phyloP scores from a whole-genome alignment of 2,888 invertebrate species.

The Synanthedon vespiformis region DNA sequence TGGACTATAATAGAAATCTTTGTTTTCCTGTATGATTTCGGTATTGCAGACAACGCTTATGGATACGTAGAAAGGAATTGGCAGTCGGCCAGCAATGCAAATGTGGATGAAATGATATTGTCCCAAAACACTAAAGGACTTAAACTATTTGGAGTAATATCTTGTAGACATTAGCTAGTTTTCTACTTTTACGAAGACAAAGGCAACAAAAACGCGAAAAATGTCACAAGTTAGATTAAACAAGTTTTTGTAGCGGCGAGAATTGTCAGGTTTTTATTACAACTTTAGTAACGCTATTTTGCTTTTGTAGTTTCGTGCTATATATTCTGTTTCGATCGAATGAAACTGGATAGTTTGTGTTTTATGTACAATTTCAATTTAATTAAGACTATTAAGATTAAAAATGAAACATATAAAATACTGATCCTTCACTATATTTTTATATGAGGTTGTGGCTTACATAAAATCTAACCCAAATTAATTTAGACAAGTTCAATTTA shows the following conservation, averaged over 20 bases:
- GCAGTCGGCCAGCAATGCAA: conserved; percentile 4
- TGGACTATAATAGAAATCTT: too few relatives aligned
- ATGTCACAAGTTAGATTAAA: conserved; percentile 49
- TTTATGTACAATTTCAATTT: too few relatives aligned
- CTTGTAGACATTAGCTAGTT: conserved; percentile 1
- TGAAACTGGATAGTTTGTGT: neutral
- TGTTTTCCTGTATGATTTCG: too few relatives aligned
- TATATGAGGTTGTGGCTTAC: too few relatives aligned
- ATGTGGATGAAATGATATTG: conserved; percentile 8
- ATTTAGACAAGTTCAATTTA: too few relatives aligned
- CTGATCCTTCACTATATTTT: too few relatives aligned
- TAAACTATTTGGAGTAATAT: conserved; percentile 3
- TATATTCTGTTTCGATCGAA: neutral
- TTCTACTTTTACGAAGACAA: conserved; percentile 5
- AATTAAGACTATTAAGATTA: too few relatives aligned
- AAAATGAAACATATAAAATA: too few relatives aligned
- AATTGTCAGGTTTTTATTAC: conserved; percentile 14
- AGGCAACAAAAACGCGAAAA: conserved; percentile 24
- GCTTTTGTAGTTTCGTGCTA: conserved; percentile 1
- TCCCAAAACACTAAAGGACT: conserved; percentile 5
- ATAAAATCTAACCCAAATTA: too few relatives aligned
- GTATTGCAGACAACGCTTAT: neutral
- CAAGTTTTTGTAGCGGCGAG: conserved; percentile 27
- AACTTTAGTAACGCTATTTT: conserved; percentile 5
- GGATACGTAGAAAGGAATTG: conserved; percentile 1